phyloP scores from a whole-genome alignment of 2,113 vertebrate species.

The Sapayoa aenigma region DNA sequence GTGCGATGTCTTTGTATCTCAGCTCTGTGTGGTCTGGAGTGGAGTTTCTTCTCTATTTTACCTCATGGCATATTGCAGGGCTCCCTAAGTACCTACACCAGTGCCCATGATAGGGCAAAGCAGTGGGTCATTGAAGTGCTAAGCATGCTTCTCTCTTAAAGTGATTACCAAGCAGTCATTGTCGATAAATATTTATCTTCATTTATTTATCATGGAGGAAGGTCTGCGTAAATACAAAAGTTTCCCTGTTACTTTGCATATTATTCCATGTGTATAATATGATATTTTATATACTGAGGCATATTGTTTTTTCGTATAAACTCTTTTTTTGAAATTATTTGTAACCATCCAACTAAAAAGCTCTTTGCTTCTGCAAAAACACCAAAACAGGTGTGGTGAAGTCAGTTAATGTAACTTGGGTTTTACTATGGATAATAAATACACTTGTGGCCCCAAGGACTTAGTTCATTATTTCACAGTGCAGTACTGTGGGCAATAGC shows the following conservation, averaged over 20 bases:
- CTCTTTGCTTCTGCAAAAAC: not conserved
- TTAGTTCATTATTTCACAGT: not conserved
- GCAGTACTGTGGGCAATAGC: not conserved
- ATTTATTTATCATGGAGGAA: not conserved
- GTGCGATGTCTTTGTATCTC: not conserved
- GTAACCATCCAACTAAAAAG: not conserved
- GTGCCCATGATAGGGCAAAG: not conserved
- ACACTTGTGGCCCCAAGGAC: not conserved
- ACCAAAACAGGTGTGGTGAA: not conserved
- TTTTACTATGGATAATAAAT: not conserved
- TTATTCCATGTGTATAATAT: not conserved
- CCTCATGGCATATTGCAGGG: not conserved
- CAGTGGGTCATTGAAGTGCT: not conserved
- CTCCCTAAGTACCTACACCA: not conserved
- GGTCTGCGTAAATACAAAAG: not conserved
- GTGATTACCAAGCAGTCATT: not conserved
- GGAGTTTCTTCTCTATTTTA: not conserved
- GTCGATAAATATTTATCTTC: not conserved
- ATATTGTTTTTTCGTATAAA: not conserved
- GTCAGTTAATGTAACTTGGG: not conserved
- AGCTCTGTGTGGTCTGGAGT: fast-evolving
- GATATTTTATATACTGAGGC: not conserved
- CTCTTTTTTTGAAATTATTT: not conserved
- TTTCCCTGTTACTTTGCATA: not conserved
- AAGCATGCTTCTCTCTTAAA: not conserved